Conservation (phyloP, 2,797 vertebrate genomes). For the Pipistrellus pygmaeus region DNA sequence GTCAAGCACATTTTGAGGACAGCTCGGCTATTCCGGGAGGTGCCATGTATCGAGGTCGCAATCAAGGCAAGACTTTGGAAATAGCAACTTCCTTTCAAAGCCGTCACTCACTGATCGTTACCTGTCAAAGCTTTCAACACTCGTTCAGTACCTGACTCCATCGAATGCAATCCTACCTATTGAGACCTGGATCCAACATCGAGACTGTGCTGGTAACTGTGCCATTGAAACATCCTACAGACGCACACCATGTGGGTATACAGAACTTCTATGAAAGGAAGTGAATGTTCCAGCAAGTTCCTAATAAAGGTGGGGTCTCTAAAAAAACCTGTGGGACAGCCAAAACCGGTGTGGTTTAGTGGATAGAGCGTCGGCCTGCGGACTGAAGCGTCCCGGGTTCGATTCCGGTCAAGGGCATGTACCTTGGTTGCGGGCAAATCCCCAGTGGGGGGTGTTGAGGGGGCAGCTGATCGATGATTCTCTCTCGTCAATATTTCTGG, state of each 20-base stretch:
- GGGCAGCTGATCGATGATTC: no score
- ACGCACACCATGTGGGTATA: neutral
- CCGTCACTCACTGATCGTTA: neutral
- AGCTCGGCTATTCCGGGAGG: neutral
- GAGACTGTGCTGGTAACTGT: neutral
- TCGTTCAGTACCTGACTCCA: neutral
- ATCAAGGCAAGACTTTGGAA: constrained; percentile 9
- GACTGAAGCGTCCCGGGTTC: no score
- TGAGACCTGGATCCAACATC: constrained; percentile 18
- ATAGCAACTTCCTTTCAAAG: constrained; percentile 34
- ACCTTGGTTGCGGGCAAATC: no score
- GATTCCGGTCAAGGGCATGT: no score
- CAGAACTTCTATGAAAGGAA: neutral
- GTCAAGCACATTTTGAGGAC: neutral
- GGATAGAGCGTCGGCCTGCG: no score
- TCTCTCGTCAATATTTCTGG: no score
- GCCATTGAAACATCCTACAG: neutral
- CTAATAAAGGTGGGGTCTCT: neutral
- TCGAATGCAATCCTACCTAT: neutral
- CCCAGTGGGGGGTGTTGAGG: no score
- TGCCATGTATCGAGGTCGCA: neutral
- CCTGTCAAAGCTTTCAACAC: neutral
- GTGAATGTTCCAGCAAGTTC: neutral
- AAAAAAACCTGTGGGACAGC: neutral
- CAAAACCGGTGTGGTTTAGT: no score